These are phyloP conservation scores for Lipotes vexillifer DNA, from an alignment of 2,113 vertebrate species.

Conservation along the genomic window DNA sequence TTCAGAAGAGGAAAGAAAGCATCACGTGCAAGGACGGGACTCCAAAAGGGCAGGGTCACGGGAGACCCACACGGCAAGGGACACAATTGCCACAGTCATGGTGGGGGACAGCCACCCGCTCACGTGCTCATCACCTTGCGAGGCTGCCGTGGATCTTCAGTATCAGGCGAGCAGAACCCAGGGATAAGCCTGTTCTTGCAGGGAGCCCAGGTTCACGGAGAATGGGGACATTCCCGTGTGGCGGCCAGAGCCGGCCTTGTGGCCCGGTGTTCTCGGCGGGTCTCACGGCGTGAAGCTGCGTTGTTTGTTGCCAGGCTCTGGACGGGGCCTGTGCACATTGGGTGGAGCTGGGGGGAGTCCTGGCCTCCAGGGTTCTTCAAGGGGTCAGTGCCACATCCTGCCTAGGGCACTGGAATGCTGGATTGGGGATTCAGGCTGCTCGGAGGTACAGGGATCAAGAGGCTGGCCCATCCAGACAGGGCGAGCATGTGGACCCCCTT, in stretches of 20 bases:
- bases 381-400: accelerated
- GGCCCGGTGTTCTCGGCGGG: accelerated
- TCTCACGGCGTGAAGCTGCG: accelerated
- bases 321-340: background rate
- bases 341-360: accelerated
- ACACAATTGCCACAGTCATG: too few relatives aligned
- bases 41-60: background rate
- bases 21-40: accelerated
- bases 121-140: accelerated
- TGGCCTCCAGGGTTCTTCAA: background rate
- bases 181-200: background rate
- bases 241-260: accelerated
- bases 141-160: accelerated
- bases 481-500: background rate
- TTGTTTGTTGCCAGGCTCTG: accelerated
- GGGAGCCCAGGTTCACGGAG: background rate
- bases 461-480: background rate
- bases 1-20: accelerated
- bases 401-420: background rate
- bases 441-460: background rate
- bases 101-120: background rate
- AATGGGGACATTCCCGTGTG: accelerated
- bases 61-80: background rate
- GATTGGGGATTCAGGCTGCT: background rate
- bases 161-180: background rate